Percentiles rank a stretch among this genome's conserved stretches.
These are phyloP conservation scores for Brachyhypopomus occidentalis DNA, from an alignment of 2,113 vertebrate species.

Conservation along the genomic window DNA sequence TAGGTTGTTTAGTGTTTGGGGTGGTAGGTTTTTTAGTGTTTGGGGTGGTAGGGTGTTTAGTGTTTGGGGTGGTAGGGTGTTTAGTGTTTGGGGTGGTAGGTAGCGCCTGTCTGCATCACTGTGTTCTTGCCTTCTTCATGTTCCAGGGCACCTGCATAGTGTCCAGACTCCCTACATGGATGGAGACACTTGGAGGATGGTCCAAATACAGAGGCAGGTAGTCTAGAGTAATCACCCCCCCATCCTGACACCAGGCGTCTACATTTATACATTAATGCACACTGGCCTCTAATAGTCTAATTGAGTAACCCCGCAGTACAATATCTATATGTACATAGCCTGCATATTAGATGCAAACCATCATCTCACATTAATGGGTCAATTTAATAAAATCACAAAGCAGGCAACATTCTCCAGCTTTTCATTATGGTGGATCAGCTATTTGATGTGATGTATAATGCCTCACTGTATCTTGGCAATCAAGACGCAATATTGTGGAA, in stretches of 20 bases:
- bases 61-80: too few relatives aligned
- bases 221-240: conserved; percentile 59
- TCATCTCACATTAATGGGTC: conserved; percentile 12
- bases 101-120: not conserved
- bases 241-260: conserved; percentile 8
- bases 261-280: conserved; percentile 21
- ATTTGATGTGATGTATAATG: conserved; percentile 95
- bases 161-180: conserved; percentile 25
- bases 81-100: not conserved
- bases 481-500: conserved; percentile 97
- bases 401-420: conserved; percentile 64
- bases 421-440: conserved; percentile 85
- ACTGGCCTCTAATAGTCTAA: conserved; percentile 36
- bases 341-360: conserved; percentile 39
- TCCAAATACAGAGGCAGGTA: conserved; percentile 71
- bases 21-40: too few relatives aligned
- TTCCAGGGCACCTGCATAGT: not conserved
- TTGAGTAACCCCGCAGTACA: conserved; percentile 20
- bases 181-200: conserved; percentile 72
- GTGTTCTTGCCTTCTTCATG: not conserved
- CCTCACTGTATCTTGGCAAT: conserved; percentile 94
- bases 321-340: conserved; percentile 10
- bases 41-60: too few relatives aligned
- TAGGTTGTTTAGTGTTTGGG: too few relatives aligned
- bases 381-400: conserved; percentile 37